These are phyloP conservation scores for Macaria notata DNA, from an alignment of 2,888 invertebrate species.

Conservation along the genomic window DNA sequence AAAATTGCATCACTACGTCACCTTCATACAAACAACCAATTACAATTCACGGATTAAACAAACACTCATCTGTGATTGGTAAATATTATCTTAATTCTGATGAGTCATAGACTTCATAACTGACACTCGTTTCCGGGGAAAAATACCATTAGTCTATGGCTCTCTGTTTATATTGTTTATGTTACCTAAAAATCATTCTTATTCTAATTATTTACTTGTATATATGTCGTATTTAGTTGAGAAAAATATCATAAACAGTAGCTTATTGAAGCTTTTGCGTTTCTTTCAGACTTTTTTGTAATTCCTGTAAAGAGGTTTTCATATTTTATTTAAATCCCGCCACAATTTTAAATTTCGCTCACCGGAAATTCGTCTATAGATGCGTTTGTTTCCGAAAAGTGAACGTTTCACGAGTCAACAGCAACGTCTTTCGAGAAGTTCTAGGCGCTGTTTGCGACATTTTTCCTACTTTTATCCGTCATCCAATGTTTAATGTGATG, in stretches of 20 bases:
- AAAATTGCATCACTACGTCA: background rate
- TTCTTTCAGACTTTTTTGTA: background rate
- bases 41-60: slow-evolving; percentile 6
- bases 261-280: background rate
- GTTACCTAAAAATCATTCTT: slow-evolving; percentile 34
- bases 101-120: slow-evolving; percentile 76
- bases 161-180: slow-evolving; percentile 56
- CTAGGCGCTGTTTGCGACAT: slow-evolving; percentile 81
- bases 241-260: slow-evolving; percentile 1
- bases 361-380: slow-evolving; percentile 81
- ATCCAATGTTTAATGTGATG: slow-evolving; percentile 80
- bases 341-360: slow-evolving; percentile 70
- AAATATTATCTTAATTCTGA: slow-evolving; percentile 51
- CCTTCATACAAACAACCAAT: slow-evolving; percentile 25
- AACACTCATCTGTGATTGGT: slow-evolving; percentile 16
- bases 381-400: slow-evolving; percentile 83
- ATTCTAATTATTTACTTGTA: slow-evolving; percentile 12
- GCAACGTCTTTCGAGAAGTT: slow-evolving; percentile 82
- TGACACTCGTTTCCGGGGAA: slow-evolving; percentile 81
- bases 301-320: slow-evolving; percentile 6
- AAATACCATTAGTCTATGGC: slow-evolving; percentile 63
- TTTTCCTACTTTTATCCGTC: slow-evolving; percentile 81
- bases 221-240: too few relatives aligned
- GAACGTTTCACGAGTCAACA: slow-evolving; percentile 83
- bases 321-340: slow-evolving; percentile 57